A percentile compares a stretch with the other conserved stretches of the same genome.
Evolutionary conservation across 2,888 invertebrate genomes (phyloP).

Genomic region (Thera britannica): DNA sequence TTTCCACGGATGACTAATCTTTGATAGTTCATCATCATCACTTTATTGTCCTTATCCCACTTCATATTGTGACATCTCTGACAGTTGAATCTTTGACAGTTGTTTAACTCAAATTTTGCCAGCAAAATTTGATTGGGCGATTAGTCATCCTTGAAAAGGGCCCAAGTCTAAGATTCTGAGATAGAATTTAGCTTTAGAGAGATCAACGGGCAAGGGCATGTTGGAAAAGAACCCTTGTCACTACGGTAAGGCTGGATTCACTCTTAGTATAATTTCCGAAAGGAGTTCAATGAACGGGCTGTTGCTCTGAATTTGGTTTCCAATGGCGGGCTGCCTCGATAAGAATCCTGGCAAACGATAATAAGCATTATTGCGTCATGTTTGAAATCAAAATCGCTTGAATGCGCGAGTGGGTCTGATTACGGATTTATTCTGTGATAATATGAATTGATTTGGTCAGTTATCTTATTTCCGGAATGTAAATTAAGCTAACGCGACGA

Average conservation of each 20-base stretch:
- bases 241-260: not conserved
- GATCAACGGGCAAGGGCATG: too few relatives aligned
- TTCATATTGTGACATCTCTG: too few relatives aligned
- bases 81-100: too few relatives aligned
- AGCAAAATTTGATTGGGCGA: too few relatives aligned
- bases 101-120: too few relatives aligned
- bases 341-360: conserved; percentile 1
- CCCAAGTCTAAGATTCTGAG: too few relatives aligned
- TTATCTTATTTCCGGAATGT: conserved; percentile 21
- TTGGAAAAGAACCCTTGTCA: too few relatives aligned
- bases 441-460: conserved; percentile 20
- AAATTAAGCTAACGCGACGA: conserved; percentile 26
- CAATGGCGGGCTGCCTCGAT: not conserved
- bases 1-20: too few relatives aligned
- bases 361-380: not conserved
- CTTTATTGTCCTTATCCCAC: too few relatives aligned
- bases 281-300: not conserved
- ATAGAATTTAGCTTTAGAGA: too few relatives aligned
- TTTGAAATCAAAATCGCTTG: conserved; percentile 7
- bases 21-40: too few relatives aligned
- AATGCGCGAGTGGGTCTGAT: conserved; percentile 1
- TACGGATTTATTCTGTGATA: conserved; percentile 23
- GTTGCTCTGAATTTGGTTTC: not conserved
- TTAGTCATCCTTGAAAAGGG: too few relatives aligned
- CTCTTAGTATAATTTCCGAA: not conserved